Conservation (phyloP, 2,797 vertebrate genomes). For the Oryzias sinensis region DNA sequence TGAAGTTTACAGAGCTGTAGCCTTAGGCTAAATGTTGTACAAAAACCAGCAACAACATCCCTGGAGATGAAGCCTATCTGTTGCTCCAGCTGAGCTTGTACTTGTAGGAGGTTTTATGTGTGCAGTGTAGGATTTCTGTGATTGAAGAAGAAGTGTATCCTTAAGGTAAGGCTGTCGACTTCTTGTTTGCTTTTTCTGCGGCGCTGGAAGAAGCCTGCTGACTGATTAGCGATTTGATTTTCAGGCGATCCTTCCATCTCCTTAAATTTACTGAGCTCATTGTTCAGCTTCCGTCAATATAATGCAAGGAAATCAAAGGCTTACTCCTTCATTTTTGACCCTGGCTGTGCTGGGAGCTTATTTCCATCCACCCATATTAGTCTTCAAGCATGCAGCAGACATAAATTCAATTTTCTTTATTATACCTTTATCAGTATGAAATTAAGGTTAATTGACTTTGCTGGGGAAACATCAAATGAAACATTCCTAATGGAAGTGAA, state of each 20-base stretch:
- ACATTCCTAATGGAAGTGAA: conserved; percentile 74
- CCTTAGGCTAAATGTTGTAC: conserved; percentile 77
- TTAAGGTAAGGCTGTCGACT: conserved; percentile 68
- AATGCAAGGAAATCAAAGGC: conserved; percentile 42
- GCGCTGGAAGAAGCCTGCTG: conserved; percentile 43
- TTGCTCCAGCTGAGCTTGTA: conserved; percentile 77
- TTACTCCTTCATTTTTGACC: conserved; percentile 45
- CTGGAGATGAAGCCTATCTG: conserved; percentile 74
- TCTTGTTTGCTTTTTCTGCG: conserved; percentile 55
- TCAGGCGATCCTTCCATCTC: conserved; percentile 38
- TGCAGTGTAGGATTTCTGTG: conserved; percentile 67
- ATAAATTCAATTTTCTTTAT: conserved; percentile 68
- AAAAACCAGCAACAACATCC: conserved; percentile 78
- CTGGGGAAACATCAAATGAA: conserved; percentile 70
- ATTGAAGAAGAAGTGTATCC: conserved; percentile 65
- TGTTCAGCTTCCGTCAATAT: conserved; percentile 45
- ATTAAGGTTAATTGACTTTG: conserved; percentile 82
- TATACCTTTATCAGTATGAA: conserved; percentile 72
- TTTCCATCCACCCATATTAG: conserved; percentile 48
- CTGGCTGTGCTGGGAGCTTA: conserved; percentile 18
- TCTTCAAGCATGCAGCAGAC: conserved; percentile 57
- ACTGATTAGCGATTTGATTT: conserved; percentile 56
- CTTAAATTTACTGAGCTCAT: conserved; percentile 52
- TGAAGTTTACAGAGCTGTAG: conserved; percentile 78
- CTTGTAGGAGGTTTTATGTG: conserved; percentile 76